Conservation (phyloP, 2,113 vertebrate genomes). For the Crotophaga sulcirostris region DNA sequence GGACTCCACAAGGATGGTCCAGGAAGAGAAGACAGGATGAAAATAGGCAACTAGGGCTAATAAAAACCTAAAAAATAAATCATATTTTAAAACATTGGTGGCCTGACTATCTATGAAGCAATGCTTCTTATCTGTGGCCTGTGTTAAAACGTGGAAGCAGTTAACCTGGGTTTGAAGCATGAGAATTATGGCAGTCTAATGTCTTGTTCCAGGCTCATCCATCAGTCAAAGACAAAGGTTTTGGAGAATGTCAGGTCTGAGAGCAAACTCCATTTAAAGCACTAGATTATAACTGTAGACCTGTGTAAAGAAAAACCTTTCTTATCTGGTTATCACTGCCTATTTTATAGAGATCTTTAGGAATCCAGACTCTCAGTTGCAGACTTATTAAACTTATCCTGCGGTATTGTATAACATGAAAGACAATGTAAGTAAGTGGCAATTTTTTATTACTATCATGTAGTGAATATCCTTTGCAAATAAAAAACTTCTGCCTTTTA, state of each 20-base stretch:
- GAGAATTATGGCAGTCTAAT: background rate
- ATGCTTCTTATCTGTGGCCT: background rate
- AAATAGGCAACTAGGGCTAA: background rate
- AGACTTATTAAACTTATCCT: background rate
- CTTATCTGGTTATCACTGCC: background rate
- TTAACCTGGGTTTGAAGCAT: background rate
- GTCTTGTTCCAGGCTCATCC: background rate
- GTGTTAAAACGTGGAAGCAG: background rate
- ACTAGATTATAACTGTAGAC: background rate
- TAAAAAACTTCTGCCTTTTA: background rate
- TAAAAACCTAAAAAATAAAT: background rate
- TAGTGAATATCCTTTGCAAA: background rate
- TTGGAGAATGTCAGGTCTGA: background rate
- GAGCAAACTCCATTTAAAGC: background rate
- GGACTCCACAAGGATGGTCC: background rate
- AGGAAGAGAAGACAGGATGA: background rate
- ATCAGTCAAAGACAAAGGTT: background rate
- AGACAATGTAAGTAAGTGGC: background rate
- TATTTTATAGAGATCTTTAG: background rate
- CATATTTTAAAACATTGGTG: background rate
- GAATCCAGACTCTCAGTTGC: background rate
- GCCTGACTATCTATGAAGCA: background rate
- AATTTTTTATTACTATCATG: background rate
- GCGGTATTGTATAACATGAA: background rate
- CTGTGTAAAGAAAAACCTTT: background rate